These are phyloP conservation scores for Schizaphis graminum DNA, from an alignment of 2,888 invertebrate genomes.

Conservation along the genomic window DNA sequence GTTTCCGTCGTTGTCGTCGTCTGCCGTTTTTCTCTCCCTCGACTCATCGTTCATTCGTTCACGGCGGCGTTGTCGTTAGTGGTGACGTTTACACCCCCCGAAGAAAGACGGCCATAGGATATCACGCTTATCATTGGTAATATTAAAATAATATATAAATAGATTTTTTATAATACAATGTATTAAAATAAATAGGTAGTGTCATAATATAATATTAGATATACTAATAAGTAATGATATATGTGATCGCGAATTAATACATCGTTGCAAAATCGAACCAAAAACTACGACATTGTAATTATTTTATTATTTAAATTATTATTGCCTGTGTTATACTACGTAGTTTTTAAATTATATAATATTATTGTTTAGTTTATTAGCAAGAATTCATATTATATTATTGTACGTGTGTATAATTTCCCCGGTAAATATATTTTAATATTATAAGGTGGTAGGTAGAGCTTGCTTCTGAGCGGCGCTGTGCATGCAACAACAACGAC, in stretches of 20 bases:
- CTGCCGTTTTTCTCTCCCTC: not conserved
- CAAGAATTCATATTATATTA: not conserved
- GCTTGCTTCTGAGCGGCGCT: not conserved
- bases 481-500: not conserved
- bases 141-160: not conserved
- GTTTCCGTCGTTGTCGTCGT: not conserved
- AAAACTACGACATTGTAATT: not conserved
- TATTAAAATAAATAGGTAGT: not conserved
- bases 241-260: not conserved
- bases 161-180: not conserved
- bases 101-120: not conserved
- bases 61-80: not conserved
- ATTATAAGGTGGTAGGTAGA: not conserved
- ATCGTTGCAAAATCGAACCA: not conserved
- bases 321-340: not conserved
- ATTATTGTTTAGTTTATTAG: not conserved
- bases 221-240: not conserved
- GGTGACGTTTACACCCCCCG: not conserved
- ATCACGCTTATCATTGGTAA: not conserved
- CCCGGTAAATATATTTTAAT: not conserved
- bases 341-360: not conserved
- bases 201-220: not conserved
- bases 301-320: not conserved
- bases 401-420: not conserved
- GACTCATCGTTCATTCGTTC: slow-evolving; percentile 15